These are phyloP conservation scores for Halocaridina rubra DNA, from an alignment of 2,888 invertebrate species.

Conservation along the genomic window DNA sequence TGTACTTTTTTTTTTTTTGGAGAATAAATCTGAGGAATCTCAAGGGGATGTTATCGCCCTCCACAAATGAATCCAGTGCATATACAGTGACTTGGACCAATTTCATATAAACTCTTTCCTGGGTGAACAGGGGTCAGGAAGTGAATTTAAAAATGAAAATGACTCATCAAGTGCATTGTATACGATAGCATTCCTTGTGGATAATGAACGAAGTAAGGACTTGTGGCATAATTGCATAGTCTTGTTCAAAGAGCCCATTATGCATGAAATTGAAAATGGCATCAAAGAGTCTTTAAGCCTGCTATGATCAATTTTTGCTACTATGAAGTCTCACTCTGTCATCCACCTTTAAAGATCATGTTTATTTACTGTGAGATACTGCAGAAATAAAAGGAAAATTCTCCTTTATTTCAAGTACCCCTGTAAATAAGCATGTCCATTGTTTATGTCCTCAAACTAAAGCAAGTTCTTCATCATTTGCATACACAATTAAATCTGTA, in stretches of 20 bases:
- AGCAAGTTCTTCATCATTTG: background rate
- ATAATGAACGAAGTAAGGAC: background rate
- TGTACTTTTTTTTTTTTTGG: too few species aligned
- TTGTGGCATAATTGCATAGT: background rate
- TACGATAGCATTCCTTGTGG: background rate
- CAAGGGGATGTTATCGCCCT: background rate
- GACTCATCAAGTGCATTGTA: background rate
- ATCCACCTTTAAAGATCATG: too few species aligned
- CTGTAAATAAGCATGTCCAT: too few species aligned
- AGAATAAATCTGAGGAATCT: background rate
- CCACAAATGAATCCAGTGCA: background rate
- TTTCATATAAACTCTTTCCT: constrained; percentile 6
- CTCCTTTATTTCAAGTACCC: too few species aligned
- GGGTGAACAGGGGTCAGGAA: background rate
- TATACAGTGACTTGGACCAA: background rate
- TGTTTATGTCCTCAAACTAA: background rate
- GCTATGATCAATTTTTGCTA: background rate
- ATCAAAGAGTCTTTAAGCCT: constrained; percentile 1
- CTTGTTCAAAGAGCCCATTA: constrained; percentile 4
- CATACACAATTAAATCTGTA: background rate
- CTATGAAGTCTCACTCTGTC: background rate
- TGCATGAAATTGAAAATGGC: constrained; percentile 24
- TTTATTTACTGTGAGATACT: too few species aligned
- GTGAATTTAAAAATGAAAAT: background rate
- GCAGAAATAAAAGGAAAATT: too few species aligned